Base-by-base conservation (phyloP, 2,113 vertebrate species). In the Nesoenas mayeri region DNA sequence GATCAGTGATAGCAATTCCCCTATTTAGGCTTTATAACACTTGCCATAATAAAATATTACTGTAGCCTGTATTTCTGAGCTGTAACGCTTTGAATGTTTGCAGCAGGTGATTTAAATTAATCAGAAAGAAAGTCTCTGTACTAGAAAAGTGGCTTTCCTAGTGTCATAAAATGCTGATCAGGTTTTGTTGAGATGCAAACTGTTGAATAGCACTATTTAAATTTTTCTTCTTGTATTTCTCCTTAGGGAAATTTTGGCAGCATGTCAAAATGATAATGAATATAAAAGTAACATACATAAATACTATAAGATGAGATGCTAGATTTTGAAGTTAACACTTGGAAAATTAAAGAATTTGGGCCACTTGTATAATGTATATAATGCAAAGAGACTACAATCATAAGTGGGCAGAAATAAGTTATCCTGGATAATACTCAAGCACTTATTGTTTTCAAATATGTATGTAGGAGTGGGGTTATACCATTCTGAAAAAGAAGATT, bases 31-130 rank as follows among this genome's bases (percentile, higher is more conserved):
- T 78, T 24, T 36, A 47, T 95, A 93, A 93, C 70, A 67, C 57
- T 87, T 97, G 85, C 81, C 90, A 89, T 91, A 88, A 89, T 40
- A 75, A 85, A 95, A 95, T 61, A 94, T 88, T 89, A 93, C 42
- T 81, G 32, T 85, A 66, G 88, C 29, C 61, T 89, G 91, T 91
- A 88, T 91, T 95, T 94, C 74, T 91, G 81, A 91, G 73, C 74
- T 67, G 34, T 60, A 91, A 82, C 80, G 51, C 53, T 87, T 74
- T 0, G 40, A 87, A 81, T 85, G 74, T 53, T 91, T 94, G 73
- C 66, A 94, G 85, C 42, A 94, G 57, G 42, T 0, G 13, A 92
- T 69, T 91, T 79, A 88, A 87, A 91, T 91, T 85, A 87, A 87
- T 60, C 90, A 88, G 70, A 71, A 86, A 54, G 67, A 65, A 89